Evolutionary conservation across 2,888 invertebrate genomes (phyloP), one percentile per base, ranked within the genome.

Genomic region (Eilema depressum): DNA sequence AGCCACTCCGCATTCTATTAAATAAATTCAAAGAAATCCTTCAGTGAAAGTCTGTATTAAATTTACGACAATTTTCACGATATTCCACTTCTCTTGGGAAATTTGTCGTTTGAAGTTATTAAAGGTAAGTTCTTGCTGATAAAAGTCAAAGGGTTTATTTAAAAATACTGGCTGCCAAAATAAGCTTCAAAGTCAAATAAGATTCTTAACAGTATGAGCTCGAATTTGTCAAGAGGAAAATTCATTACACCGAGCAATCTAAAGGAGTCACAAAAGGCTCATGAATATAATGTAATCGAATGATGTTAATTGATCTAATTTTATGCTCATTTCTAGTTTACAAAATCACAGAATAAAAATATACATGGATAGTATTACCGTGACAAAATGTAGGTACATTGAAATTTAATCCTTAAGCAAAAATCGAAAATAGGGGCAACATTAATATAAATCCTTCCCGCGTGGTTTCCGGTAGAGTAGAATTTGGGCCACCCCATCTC

Each of bases 21-120:
- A 64, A 64, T 64, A 23, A 28, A 14, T 47, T 56, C 53, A 64
- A 64, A 56, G 64, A 56, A 64, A 63, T 41, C 41, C 63, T 63
- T 41, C 11, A 41, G 41, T 41, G 10, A 63, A 41, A 14, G 26
- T 63, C 63, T 41, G 26, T 63, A 63, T 63, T 41, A 41, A 63
- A 63, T 63, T 63, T 17, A 20, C 14, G 63, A 41, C 53, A 53
- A 53, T n/a, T 53, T 47, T 53, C 53, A 53, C 53, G 10, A 53
- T 41, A 63, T 37, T 41, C 41, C 26, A 63, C 25, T 63, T 41
- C 37, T 17, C 63, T 63, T 20, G 26, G 41, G 41, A 63, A 63
- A 41, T 63, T 63, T 17, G 37, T 26, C 37, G 37, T 37, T 62
- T 62, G 62, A 62, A 62, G 62, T 25, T 23, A 37, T 26, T 63